Evolutionary conservation across 2,113 vertebrate genomes (phyloP), one percentile per base, ranked within the genome.

Genomic region (Anolis sagrei): DNA sequence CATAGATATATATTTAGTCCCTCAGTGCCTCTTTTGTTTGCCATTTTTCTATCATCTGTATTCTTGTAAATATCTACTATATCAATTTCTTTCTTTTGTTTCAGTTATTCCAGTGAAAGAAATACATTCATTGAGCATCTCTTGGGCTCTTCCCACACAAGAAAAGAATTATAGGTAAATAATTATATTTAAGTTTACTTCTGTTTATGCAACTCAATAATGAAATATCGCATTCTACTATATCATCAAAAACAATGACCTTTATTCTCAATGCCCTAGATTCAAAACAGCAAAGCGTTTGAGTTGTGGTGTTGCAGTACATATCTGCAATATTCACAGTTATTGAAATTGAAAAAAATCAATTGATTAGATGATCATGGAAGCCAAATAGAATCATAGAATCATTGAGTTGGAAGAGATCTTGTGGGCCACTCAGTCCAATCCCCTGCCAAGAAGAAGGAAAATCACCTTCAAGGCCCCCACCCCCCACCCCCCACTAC

Each of bases 71-170:
- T 68, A 23, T 21, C 13, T 86, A 32, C 70, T 82, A 5, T 84
- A 3, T 83, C 61, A 89, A 78, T 82, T 69, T 75, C 88, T 64
- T 48, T 94, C 78, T 95, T 93, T n/a, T 81, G 93, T 79, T 96
- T 54, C 94, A 97, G 97, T 98, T 96, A 95, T 98, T 89, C 97
- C 97, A 77, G 96, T 98, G 91, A 95, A 95, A 94, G 98, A 96
- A 84, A 96, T 98, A 84, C 97, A 98, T 77, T 97, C 97, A 89
- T 94, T 98, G 93, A 97, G 95, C 89, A 95, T 98, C 92, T 97
- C 95, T 86, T 98, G 97, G 97, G 96, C 95, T 76, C 95, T 98
- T 70, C 97, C 97, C 0, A 96, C 97, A 14, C 97, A 98, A 90
- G 96, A 96, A 48, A 95, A 95, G 84, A 95, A 97, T 94, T 97